Base-by-base conservation (phyloP, 1,140 invertebrate species). In the Portunus trituberculatus region DNA sequence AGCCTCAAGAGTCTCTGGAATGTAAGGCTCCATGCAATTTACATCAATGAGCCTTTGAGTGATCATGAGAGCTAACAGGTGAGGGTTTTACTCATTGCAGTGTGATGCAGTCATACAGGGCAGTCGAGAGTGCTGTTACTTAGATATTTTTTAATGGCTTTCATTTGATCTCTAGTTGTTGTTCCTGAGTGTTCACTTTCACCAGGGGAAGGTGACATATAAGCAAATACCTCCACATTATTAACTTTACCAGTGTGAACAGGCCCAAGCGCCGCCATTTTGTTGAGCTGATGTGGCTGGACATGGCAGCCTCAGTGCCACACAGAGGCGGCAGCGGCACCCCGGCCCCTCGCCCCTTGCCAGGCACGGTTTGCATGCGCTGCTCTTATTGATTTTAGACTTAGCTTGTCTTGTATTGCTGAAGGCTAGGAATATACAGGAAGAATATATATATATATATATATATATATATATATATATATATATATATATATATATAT, bases 381-480 rank as follows among this genome's bases (percentile, higher is more conserved):
- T 76, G 20, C 67, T n/a, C 67, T 76, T 76, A 76, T 76, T 76
- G 67, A 76, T 76, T 76, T 76, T 76, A 76, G 67, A 76, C 20
- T 76, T 25, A 14, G 52, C 0, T 20, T 59, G 12, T 59, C 16
- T 59, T 12, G 52, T 20, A 59, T 59, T 20, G 52, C 52, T 59
- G 52, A 59, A 59, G 52, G 52, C 52, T 59, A 39, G 52, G 52
- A 10, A 59, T 59, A 14, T 86, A 12, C 14, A 32, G 83, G 0
- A 16, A 6, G 20, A 28, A 12, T 4, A 28, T 29, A 25, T 86
- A 28, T 86, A 28, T 86, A 28, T 86, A 25, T 86, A 86, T 86
- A 86, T 86, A 86, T 86, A 86, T 86, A 86, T 86, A 86, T 86
- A 86, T 86, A 86, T 86, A 86, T 86, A 86, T 86, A 86, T 86